Evolutionary conservation across 2,113 vertebrate species (phyloP), one percentile per base, ranked within the genome.

Genomic region (Leucosticte australis): DNA sequence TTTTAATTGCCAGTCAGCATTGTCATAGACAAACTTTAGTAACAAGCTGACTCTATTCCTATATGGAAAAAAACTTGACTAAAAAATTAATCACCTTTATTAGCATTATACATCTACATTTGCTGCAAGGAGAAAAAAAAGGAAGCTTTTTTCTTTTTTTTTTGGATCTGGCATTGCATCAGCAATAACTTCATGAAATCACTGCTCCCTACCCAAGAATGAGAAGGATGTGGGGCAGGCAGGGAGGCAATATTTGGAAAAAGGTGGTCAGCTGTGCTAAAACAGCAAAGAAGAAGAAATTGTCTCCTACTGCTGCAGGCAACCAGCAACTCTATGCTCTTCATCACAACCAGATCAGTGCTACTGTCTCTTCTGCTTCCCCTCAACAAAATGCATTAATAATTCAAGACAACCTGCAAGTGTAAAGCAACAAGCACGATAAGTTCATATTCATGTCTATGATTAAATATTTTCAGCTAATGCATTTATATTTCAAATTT

Each of bases 391-490:
- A 68, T 7, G 4, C 15, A 57, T 81, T 84, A 82, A 68, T 74
- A 91, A 92, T 53, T 84, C 46, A 87, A 84, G 20, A 20, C 69
- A 92, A 87, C 37, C 33, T 63, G n/a, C 28, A 85, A 68, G 41
- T 27, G 23, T n/a, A 83, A 95, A 83, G 75, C 46, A 87, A 79
- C 15, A 35, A 85, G 57, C 26, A 55, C 8, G 50, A 2, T 70
- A 83, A 82, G 92, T 87, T 89, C 70, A 46, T 33, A 74, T 39
- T 68, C 47, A 26, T 55, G 63, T 78, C 47, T 65, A 10, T n/a
- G 85, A 79, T 95, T 88, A 92, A 96, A 53, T 94, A 91, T 87
- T 90, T 96, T 64, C 60, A 79, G 56, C 82, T 82, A 92, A 73
- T 77, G 71, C 41, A 67, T 57, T 85, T 60, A 44, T 85, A 85